phyloP scores from a whole-genome alignment of 2,888 invertebrate genomes.

The Agrotis puta region DNA sequence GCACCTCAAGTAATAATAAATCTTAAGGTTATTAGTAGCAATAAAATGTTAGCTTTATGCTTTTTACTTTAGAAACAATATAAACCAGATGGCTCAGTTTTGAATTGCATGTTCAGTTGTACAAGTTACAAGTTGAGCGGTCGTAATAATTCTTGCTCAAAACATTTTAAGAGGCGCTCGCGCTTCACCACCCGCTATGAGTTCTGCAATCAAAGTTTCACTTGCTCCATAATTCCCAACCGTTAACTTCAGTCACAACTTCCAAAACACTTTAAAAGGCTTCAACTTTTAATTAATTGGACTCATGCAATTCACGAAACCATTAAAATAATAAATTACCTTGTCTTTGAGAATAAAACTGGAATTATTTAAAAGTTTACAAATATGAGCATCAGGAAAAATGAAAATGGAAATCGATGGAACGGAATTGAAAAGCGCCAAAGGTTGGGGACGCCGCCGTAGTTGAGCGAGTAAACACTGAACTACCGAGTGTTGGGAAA shows the following conservation, averaged over 20 bases:
- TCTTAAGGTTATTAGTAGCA: not conserved
- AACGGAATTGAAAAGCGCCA: constrained; percentile 62
- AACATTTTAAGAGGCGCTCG: constrained; percentile 62
- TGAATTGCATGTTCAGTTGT: constrained; percentile 47
- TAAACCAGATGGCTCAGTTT: constrained; percentile 28
- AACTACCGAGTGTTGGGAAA: constrained; percentile 73
- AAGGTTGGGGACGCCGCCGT: constrained; percentile 49
- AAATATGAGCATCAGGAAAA: constrained; percentile 26
- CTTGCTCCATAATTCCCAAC: constrained; percentile 64
- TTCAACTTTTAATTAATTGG: constrained; percentile 71
- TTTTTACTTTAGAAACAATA: constrained; percentile 16
- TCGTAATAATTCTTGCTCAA: constrained; percentile 59
- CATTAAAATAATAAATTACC: constrained; percentile 69
- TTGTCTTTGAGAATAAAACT: constrained; percentile 59
- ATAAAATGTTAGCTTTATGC: not conserved
- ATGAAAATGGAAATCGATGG: constrained; percentile 65
- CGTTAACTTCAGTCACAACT: constrained; percentile 68
- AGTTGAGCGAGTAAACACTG: constrained; percentile 66
- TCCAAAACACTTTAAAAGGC: constrained; percentile 67
- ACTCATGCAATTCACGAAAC: constrained; percentile 67
- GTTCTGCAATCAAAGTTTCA: constrained; percentile 62
- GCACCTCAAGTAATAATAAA: not conserved
- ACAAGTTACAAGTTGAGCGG: constrained; percentile 40
- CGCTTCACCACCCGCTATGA: constrained; percentile 49
- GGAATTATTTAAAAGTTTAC: constrained; percentile 52